These are phyloP conservation scores for Clistopyga incitator DNA, from an alignment of 2,888 invertebrate genomes.

Conservation along the genomic window DNA sequence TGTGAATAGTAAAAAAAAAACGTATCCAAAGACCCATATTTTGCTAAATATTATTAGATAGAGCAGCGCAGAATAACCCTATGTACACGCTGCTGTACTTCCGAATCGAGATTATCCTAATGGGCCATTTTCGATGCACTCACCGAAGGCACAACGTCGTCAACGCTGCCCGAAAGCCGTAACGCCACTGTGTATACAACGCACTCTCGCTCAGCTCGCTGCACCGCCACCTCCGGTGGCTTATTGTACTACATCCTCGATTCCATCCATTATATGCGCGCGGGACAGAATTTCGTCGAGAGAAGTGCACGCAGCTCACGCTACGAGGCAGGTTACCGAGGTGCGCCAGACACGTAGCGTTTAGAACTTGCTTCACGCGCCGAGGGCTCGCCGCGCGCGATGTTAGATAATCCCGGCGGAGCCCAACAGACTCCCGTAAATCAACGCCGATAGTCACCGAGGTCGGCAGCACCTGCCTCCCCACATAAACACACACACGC, in stretches of 20 bases:
- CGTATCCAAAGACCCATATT: too few species aligned
- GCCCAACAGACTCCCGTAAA: constrained; percentile 69
- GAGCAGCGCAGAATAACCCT: too few species aligned
- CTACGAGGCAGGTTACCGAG: constrained; percentile 49
- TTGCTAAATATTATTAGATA: too few species aligned
- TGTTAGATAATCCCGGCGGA: constrained; percentile 69
- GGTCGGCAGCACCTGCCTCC: constrained; percentile 58
- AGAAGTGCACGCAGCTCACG: constrained; percentile 18
- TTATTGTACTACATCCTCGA: constrained; percentile 10
- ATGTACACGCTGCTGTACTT: constrained; percentile 23
- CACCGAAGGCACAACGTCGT: constrained; percentile 19
- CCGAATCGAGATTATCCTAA: constrained; percentile 60
- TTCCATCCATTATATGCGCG: constrained; percentile 6
- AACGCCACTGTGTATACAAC: background rate
- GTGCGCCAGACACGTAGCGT: constrained; percentile 49
- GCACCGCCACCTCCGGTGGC: background rate
- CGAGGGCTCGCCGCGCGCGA: constrained; percentile 53
- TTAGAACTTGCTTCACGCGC: constrained; percentile 33
- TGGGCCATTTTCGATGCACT: constrained; percentile 54
- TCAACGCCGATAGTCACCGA: constrained; percentile 69
- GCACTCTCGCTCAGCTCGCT: background rate
- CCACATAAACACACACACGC: too few species aligned
- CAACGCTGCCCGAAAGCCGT: background rate
- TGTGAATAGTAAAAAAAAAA: too few species aligned
- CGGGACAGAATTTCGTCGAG: constrained; percentile 30